These are phyloP conservation scores for Liposcelis brunnea DNA, from an alignment of 2,888 invertebrate genomes.

Conservation along the genomic window DNA sequence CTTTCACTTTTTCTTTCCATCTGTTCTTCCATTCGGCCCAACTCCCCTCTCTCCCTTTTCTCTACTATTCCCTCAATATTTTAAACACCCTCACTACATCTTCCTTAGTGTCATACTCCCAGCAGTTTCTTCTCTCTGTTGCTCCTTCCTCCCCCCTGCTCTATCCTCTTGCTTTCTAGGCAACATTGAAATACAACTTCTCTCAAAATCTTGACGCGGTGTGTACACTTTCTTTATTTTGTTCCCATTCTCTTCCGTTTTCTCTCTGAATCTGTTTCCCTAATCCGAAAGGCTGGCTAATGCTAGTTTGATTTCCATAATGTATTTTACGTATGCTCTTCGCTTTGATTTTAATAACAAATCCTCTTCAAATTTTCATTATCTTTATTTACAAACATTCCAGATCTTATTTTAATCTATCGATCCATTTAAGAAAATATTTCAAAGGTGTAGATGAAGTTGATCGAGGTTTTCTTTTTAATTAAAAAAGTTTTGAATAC, in stretches of 20 bases:
- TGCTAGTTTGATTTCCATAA: too few relatives aligned
- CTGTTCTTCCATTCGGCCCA: not conserved
- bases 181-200: not conserved
- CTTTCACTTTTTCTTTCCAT: too few relatives aligned
- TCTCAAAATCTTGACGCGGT: not conserved
- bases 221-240: not conserved
- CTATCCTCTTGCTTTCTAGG: not conserved
- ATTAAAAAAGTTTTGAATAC: too few relatives aligned
- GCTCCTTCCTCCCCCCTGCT: not conserved
- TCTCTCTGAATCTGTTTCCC: not conserved
- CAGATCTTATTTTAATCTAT: too few relatives aligned
- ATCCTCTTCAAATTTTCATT: too few relatives aligned
- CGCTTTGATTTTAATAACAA: too few relatives aligned
- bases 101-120: not conserved
- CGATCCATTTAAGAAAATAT: too few relatives aligned
- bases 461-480: too few relatives aligned
- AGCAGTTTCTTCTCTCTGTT: not conserved
- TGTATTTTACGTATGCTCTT: too few relatives aligned
- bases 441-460: too few relatives aligned
- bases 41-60: not conserved
- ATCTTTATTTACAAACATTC: too few relatives aligned
- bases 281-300: too few relatives aligned
- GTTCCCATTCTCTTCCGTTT: conserved; percentile 1
- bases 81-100: not conserved
- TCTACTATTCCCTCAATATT: not conserved